These are phyloP conservation scores for Philhelius pedissequus DNA, from an alignment of 2,888 invertebrate genomes.

Conservation along the genomic window DNA sequence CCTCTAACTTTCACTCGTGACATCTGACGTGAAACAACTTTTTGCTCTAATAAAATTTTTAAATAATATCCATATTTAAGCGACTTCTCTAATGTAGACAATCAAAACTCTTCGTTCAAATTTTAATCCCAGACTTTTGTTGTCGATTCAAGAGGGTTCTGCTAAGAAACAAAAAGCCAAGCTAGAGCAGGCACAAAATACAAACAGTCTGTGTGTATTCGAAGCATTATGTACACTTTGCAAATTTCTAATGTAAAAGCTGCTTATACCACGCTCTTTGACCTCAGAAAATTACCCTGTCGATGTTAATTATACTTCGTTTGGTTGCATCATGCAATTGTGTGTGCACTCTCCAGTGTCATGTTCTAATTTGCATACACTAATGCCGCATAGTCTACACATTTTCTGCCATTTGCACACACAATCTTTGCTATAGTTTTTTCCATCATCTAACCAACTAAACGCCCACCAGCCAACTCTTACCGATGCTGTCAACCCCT, in stretches of 20 bases:
- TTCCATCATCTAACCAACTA: background rate
- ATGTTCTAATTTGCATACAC: constrained; percentile 65
- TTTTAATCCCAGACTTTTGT: background rate
- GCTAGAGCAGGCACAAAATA: background rate
- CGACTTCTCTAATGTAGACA: background rate
- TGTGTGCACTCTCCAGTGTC: constrained; percentile 32
- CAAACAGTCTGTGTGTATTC: background rate
- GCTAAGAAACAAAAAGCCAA: background rate
- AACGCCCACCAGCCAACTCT: background rate
- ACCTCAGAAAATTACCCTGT: constrained; percentile 50
- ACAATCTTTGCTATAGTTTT: constrained; percentile 6
- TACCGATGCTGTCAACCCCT: background rate
- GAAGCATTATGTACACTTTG: background rate
- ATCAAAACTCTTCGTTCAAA: background rate
- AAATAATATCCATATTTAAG: background rate
- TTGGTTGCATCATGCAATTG: constrained; percentile 9
- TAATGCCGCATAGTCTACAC: constrained; percentile 37
- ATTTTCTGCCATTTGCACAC: constrained; percentile 7
- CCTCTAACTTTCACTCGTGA: no score
- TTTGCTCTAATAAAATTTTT: background rate
- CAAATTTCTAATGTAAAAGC: constrained; percentile 9
- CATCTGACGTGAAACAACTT: no score
- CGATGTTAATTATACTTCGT: constrained; percentile 52
- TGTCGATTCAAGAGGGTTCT: background rate
- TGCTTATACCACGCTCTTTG: constrained; percentile 46